Percentiles rank a stretch among this genome's conserved stretches.
Evolutionary conservation across 2,797 vertebrate species (phyloP).

Genomic region (Centropyge bicolor): DNA sequence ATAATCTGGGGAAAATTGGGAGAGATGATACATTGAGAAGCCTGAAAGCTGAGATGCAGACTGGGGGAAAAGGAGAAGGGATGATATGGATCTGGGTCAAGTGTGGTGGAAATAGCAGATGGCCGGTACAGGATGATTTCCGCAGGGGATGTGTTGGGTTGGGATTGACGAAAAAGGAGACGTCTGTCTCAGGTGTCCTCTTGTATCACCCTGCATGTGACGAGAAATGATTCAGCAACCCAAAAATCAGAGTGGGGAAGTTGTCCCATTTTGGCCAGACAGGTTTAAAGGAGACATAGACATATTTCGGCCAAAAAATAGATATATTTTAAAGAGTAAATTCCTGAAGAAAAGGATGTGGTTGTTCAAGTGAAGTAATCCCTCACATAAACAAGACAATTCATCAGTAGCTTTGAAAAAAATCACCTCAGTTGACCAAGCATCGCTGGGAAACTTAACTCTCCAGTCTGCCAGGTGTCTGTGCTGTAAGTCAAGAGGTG

Average conservation of each 20-base stretch:
- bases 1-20: background rate
- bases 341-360: background rate
- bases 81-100: slow-evolving; percentile 64
- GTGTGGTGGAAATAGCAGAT: slow-evolving; percentile 46
- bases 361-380: background rate
- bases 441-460: background rate
- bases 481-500: background rate
- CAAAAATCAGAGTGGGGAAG: background rate
- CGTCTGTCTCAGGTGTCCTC: slow-evolving; percentile 36
- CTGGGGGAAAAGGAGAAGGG: slow-evolving; percentile 27
- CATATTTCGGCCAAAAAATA: background rate
- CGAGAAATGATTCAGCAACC: background rate
- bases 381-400: background rate
- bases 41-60: slow-evolving; percentile 50
- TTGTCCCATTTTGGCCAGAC: background rate
- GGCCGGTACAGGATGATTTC: slow-evolving; percentile 37
- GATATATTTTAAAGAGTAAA: background rate
- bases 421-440: background rate
- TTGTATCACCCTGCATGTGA: slow-evolving; percentile 52
- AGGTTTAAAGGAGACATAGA: background rate
- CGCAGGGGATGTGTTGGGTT: slow-evolving; percentile 12
- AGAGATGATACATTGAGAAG: slow-evolving; percentile 27
- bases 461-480: background rate
- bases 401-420: background rate
- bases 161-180: slow-evolving; percentile 26